A percentile compares a stretch with the other conserved stretches of the same genome.
Evolutionary conservation across 2,113 vertebrate genomes (phyloP).

Genomic region (Gasterosteus nipponicus): DNA sequence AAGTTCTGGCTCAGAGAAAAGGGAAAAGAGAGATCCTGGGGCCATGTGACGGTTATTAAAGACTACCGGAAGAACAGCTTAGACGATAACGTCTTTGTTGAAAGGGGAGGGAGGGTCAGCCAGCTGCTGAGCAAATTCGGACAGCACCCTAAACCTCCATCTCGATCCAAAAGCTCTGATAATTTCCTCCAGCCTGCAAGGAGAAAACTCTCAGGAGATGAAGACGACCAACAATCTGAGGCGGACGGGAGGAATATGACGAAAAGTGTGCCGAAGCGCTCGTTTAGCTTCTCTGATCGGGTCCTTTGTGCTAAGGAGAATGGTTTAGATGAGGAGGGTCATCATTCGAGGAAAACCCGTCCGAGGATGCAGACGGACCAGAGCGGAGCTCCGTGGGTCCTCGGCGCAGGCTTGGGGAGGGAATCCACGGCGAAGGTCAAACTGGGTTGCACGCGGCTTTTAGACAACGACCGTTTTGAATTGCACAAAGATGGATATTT

Average conservation of each 20-base stretch:
- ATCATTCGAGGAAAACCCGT: constrained; percentile 26
- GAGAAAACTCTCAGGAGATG: constrained; percentile 55
- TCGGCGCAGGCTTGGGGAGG: constrained; percentile 20
- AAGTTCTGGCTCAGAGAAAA: constrained; percentile 62
- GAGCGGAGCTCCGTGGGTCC: constrained; percentile 1
- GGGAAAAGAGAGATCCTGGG: constrained; percentile 53
- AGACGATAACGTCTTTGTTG: constrained; percentile 54
- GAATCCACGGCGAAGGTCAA: constrained; percentile 41
- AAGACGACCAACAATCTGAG: constrained; percentile 42
- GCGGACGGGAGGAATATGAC: constrained; percentile 12
- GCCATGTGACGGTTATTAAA: constrained; percentile 59
- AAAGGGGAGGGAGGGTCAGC: constrained; percentile 81
- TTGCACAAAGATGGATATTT: constrained; percentile 25
- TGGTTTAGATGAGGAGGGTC: constrained; percentile 19
- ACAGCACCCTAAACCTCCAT: constrained; percentile 70
- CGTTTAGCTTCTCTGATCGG: constrained; percentile 78
- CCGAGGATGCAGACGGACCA: constrained; percentile 63
- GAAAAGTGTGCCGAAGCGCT: constrained; percentile 72
- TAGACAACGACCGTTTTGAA: constrained; percentile 37
- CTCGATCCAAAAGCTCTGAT: constrained; percentile 83
- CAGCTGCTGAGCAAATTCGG: constrained; percentile 83
- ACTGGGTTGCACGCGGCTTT: constrained; percentile 23
- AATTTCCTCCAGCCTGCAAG: constrained; percentile 65
- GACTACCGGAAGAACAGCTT: constrained; percentile 44
- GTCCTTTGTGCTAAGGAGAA: constrained; percentile 63